phyloP scores from a whole-genome alignment of 2,113 vertebrate genomes.

The Amphilophus citrinellus region DNA sequence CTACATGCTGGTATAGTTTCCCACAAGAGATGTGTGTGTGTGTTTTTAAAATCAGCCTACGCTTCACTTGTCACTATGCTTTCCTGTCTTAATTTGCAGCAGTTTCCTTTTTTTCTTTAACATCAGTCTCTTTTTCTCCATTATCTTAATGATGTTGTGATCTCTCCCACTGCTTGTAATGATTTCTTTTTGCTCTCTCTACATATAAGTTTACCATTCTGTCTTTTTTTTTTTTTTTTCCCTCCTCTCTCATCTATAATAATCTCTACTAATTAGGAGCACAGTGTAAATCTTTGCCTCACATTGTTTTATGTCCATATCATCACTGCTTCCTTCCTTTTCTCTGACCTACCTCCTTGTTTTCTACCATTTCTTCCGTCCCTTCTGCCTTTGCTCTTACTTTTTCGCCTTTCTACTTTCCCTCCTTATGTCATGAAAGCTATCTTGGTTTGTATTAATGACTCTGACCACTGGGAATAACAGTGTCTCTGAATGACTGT shows the following conservation, averaged over 20 bases:
- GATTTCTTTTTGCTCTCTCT: not conserved
- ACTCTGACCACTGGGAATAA: slow-evolving; percentile 57
- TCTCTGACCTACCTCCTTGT: not conserved
- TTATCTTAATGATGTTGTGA: not conserved
- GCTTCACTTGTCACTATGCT: slow-evolving; percentile 12
- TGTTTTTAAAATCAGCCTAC: slow-evolving; percentile 33
- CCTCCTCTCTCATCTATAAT: slow-evolving; percentile 2
- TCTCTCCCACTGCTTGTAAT: not conserved
- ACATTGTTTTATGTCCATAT: not conserved
- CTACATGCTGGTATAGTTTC: slow-evolving; percentile 39
- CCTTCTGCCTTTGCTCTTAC: not conserved
- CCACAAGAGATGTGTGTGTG: not conserved
- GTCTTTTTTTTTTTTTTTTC: no score
- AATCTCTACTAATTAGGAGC: not conserved
- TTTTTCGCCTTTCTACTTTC: slow-evolving; percentile 21
- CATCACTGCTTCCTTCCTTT: not conserved
- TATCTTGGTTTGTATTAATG: slow-evolving; percentile 56
- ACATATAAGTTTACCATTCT: not conserved
- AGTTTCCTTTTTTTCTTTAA: not conserved
- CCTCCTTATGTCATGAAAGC: slow-evolving; percentile 44
- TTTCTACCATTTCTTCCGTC: not conserved
- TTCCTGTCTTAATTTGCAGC: not conserved
- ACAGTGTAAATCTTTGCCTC: not conserved
- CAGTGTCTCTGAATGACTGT: slow-evolving; percentile 53
- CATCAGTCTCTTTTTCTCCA: not conserved